Evolutionary conservation across 2,113 vertebrate genomes (phyloP).

Genomic region (Syngnathus typhle): DNA sequence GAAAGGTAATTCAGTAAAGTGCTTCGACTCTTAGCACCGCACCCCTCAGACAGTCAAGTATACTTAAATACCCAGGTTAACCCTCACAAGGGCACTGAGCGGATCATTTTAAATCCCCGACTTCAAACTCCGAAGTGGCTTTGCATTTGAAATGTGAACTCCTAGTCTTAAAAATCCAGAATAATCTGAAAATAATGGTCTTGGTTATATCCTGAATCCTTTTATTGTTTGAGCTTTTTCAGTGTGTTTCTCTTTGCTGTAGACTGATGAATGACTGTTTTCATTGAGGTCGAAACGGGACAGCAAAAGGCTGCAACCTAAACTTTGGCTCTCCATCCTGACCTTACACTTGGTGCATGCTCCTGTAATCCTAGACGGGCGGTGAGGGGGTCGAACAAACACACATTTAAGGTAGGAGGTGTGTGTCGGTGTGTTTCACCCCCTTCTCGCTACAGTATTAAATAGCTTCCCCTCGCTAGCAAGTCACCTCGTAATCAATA

Average conservation of each 20-base stretch:
- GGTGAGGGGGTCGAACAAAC: conserved; percentile 53
- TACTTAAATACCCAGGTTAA: not conserved
- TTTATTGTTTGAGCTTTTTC: not conserved
- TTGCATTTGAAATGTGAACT: not conserved
- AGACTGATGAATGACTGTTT: conserved; percentile 59
- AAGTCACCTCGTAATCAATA: conserved; percentile 58
- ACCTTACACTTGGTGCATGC: conserved; percentile 36
- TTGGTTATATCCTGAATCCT: conserved; percentile 14
- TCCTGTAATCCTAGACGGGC: conserved; percentile 57
- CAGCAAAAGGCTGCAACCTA: conserved; percentile 43
- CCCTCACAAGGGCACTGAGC: conserved; percentile 3
- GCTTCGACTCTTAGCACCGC: conserved; percentile 1
- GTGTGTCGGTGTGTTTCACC: conserved; percentile 41
- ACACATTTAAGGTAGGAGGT: conserved; percentile 38
- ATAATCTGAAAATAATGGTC: not conserved
- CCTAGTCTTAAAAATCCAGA: not conserved
- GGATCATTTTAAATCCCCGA: not conserved
- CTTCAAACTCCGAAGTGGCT: not conserved
- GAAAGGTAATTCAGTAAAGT: conserved; percentile 2
- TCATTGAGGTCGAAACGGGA: conserved; percentile 43
- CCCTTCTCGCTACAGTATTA: conserved; percentile 46
- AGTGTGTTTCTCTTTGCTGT: conserved; percentile 11
- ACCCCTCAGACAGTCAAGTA: not conserved
- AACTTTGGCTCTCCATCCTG: conserved; percentile 36
- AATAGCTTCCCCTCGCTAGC: conserved; percentile 49